Percentiles rank a stretch among this genome's conserved stretches.
Conservation (phyloP, 2,113 vertebrate species). For the Corythornis vintsioides region DNA sequence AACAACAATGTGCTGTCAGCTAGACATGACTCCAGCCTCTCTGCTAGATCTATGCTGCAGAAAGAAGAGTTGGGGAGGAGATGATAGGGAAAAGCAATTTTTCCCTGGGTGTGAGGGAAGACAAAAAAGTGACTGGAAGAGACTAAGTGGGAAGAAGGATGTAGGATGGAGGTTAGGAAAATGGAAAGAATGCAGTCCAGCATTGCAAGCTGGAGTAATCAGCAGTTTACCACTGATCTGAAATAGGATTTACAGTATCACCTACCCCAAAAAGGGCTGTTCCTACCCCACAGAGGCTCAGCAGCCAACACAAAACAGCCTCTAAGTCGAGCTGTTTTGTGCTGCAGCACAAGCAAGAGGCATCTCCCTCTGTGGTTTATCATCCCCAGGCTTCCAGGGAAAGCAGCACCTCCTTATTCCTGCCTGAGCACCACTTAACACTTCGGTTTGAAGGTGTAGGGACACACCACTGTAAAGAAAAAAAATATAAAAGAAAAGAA, state of each 20-base stretch:
- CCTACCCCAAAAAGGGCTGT: not conserved
- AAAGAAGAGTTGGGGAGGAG: not conserved
- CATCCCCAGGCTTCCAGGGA: not conserved
- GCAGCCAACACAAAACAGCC: not conserved
- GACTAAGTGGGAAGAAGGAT: not conserved
- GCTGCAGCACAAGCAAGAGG: not conserved
- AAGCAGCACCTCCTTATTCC: not conserved
- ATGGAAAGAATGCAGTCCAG: not conserved
- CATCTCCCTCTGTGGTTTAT: not conserved
- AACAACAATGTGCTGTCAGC: not conserved
- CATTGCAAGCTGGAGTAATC: not conserved
- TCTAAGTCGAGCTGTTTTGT: not conserved
- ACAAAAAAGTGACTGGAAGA: not conserved
- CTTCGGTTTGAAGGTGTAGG: not conserved
- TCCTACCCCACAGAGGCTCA: not conserved
- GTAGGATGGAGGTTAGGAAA: not conserved
- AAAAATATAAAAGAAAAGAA: not conserved
- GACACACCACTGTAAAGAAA: not conserved
- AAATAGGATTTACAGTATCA: not conserved
- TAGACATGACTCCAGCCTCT: not conserved
- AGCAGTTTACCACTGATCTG: not conserved
- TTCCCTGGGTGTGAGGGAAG: not conserved
- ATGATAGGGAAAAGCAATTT: not conserved
- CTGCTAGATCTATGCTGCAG: not conserved
- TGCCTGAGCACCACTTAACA: constrained; percentile 2